Base-by-base conservation (phyloP, 2,888 invertebrate genomes). In the Chrysina gloriosa region DNA sequence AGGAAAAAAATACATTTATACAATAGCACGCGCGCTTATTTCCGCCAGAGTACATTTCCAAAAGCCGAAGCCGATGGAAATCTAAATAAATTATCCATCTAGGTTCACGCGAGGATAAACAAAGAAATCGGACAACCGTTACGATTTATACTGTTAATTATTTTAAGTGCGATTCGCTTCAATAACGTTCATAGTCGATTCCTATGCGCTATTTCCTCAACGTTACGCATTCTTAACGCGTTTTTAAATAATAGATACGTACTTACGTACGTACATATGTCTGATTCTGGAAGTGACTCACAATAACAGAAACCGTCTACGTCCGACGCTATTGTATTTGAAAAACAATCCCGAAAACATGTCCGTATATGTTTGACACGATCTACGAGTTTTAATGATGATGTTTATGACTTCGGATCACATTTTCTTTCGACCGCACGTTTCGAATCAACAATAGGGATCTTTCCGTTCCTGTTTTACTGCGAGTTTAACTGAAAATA, bases 11-110 rank as follows among this genome's bases (percentile, higher is more conserved):
- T 2, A 29, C 31, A 52, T 11, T 29, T 29, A 6, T 29, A 27
- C 50, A 7, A n/a, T 11, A 19, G 27, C 50, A 52, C n/a, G 27
- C 29, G 16, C 6, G 27, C 14, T 16, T 27, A 29, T 52, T 52
- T 29, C 29, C 27, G 23, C 6, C 16, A 52, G 23, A 56, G 39
- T 34, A 54, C 21, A 39, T 56, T 56, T 39, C 36, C 56, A 36
- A 21, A 25, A 3, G 11, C 21, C 16, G 58, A 58, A 58, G 1
- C 25, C 27, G 58, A 42, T 11, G 25, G 39, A 39, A 58, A 39
- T 39, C 58, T 14, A 58, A 58, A 58, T 42, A 58, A 58, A 58
- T 58, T 58, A 42, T 42, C 58, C 14, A 14, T 21, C 11, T 5
- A 11, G 27, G 36, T 42, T 58, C 58, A 1, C 34, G 39, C 39